Base-by-base conservation (phyloP, 2,888 invertebrate species). In the Alloscopus bannaensis region DNA sequence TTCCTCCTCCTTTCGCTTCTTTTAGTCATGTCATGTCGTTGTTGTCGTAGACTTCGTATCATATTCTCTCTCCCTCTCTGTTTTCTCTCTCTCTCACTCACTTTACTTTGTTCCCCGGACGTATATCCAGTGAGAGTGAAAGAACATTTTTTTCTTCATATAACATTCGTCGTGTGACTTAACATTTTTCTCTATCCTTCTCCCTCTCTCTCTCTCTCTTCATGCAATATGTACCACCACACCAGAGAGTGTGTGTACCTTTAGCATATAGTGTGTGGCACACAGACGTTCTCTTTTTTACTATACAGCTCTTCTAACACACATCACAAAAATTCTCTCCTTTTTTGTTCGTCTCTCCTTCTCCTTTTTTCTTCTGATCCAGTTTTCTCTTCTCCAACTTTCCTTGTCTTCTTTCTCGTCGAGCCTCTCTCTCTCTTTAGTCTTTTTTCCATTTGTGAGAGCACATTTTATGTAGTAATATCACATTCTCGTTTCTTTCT, bases 21-120 rank as follows among this genome's bases (percentile, higher is more conserved):
- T 66, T 66, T 52, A 66, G 66, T 50, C 68, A 68, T 55, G 68
- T 68, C 68, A 68, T 68, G 68, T 68, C 65, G 65, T 66, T 29
- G 42, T 62, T 22, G 59, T 59, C 62, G 68, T 68, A 31, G 55
- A 29, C 57, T 36, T 68, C 55, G 36, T 68, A 29, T 66, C 52
- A 31, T 68, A 52, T 55, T 55, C 42, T 57, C 40, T n/a, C 13
- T 18, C 13, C 18, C 28, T 26, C 22, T 64, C 62, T n/a, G n/a
- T n/a, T n/a, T n/a, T n/a, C n/a, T n/a, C n/a, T n/a, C n/a, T n/a
- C n/a, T n/a, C n/a, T n/a, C n/a, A n/a, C n/a, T n/a, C n/a, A n/a
- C 57, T 22, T 68, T 36, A 68, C 52, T 52, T 68, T 68, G 6
- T 65, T 28, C 24, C n/a, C 52, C 42, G n/a, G n/a, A n/a, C n/a